These are phyloP conservation scores for Daubentonia madagascariensis DNA, from an alignment of 2,113 vertebrate genomes.

Conservation along the genomic window DNA sequence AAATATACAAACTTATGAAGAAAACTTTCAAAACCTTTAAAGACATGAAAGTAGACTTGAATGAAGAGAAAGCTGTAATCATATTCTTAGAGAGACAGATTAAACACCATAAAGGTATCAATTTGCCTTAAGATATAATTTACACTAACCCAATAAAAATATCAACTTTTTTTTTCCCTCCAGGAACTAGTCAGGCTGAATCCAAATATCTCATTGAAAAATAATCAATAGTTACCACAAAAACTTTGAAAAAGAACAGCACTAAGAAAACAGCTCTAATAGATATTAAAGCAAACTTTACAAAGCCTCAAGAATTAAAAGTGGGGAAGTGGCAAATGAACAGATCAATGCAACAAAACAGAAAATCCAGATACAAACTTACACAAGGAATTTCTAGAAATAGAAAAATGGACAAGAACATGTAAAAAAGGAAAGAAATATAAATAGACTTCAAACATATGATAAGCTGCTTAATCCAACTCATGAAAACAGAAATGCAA, in stretches of 20 bases:
- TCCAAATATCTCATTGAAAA: background rate
- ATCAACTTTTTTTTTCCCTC: background rate
- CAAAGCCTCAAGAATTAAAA: background rate
- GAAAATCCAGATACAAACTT: background rate
- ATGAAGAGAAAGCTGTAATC: background rate
- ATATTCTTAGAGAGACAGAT: background rate
- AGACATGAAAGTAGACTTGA: background rate
- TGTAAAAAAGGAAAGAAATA: background rate
- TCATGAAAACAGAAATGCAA: background rate
- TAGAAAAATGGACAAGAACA: background rate
- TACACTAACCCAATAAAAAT: background rate
- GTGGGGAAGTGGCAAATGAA: background rate
- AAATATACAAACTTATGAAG: background rate
- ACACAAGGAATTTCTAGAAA: background rate
- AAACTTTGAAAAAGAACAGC: background rate
- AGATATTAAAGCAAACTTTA: background rate
- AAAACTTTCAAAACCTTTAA: background rate
- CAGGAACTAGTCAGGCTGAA: background rate
- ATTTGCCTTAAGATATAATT: background rate
- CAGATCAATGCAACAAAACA: background rate
- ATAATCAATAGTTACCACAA: background rate
- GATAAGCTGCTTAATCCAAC: background rate
- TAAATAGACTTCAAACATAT: background rate
- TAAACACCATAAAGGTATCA: background rate
- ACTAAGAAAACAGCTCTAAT: background rate